Conservation (phyloP, 2,888 invertebrate genomes). For the Yponomeuta malinellus region DNA sequence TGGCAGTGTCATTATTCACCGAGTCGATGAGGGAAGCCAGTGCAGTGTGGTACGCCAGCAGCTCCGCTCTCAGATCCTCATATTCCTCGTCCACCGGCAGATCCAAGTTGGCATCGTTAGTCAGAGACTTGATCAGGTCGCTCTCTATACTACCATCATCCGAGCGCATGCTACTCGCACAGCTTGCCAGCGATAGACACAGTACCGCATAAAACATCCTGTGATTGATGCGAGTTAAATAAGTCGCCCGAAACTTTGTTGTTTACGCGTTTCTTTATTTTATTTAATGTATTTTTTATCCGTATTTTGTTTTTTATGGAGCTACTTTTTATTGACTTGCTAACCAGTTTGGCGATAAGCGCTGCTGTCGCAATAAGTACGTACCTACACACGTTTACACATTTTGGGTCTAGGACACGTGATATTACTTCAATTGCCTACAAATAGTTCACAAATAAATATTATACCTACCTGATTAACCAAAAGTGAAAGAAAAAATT, state of each 20-base stretch:
- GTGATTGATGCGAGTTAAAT: not conserved
- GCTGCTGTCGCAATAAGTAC: not conserved
- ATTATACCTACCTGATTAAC: no score
- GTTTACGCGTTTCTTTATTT: not conserved
- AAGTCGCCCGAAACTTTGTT: not conserved
- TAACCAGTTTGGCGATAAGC: not conserved
- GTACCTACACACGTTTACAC: not conserved
- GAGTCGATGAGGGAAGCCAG: slow-evolving; percentile 37
- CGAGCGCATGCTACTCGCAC: not conserved
- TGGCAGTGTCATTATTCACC: not conserved
- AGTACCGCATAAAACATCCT: not conserved
- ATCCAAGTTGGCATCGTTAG: slow-evolving; percentile 51
- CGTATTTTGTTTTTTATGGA: not conserved
- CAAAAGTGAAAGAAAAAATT: no score
- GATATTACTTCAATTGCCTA: no score
- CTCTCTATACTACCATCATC: not conserved
- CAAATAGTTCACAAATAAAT: no score
- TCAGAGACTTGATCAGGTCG: slow-evolving; percentile 38
- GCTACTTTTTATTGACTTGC: not conserved
- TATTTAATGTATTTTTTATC: not conserved
- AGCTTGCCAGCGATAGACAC: not conserved
- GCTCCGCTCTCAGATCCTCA: slow-evolving; percentile 60
- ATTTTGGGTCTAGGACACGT: no score
- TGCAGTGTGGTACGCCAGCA: slow-evolving; percentile 57
- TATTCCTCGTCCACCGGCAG: slow-evolving; percentile 60